Evolutionary conservation across 2,113 vertebrate species (phyloP), one percentile per base, ranked within the genome.

Genomic region (Orthonyx spaldingii): DNA sequence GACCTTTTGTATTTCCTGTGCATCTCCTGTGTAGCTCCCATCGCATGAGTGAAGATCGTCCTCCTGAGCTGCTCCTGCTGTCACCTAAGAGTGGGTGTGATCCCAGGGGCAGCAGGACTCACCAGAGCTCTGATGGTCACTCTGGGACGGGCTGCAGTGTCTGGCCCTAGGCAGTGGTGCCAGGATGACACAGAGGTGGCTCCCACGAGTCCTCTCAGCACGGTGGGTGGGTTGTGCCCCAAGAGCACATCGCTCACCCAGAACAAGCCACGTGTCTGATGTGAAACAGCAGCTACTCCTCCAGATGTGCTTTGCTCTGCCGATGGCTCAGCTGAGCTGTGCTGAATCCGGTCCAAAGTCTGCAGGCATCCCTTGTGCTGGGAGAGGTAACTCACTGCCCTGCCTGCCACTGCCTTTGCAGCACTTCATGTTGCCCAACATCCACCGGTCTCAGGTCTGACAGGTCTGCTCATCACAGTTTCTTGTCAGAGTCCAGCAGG

Each of bases 211-310:
- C 19, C 23, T 24, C 37, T 59, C 47, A 7, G 32, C 16, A 3
- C 1, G 4, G 6, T 13, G 61, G 44, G 30, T 4, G 37, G 33
- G 46, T 8, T 37, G 59, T 27, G 50, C 24, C 39, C 28, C 59
- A 11, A 5, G 41, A 69, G 7, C 14, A 0, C 0, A 0, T 28
- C 7, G 0, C 16, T 27, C 30, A 56, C 30, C 32, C 33, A 9
- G 35, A 80, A 14, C 0, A 4, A 90, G 28, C 27, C 66, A 4
- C 2, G 13, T 19, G 5, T 1, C 22, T 56, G 24, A 6, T 71
- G 46, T 32, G 52, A n/a, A 66, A n/a, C n/a, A 42, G 2, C 11
- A 27, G 32, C n/a, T 47, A 9, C 24, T 47, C 39, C 35, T 94
- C 17, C 26, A 52, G 42, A 14, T 32, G 75, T 37, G 32, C 41